These are phyloP conservation scores for Yponomeuta malinellus DNA, from an alignment of 2,888 invertebrate species.

Conservation along the genomic window DNA sequence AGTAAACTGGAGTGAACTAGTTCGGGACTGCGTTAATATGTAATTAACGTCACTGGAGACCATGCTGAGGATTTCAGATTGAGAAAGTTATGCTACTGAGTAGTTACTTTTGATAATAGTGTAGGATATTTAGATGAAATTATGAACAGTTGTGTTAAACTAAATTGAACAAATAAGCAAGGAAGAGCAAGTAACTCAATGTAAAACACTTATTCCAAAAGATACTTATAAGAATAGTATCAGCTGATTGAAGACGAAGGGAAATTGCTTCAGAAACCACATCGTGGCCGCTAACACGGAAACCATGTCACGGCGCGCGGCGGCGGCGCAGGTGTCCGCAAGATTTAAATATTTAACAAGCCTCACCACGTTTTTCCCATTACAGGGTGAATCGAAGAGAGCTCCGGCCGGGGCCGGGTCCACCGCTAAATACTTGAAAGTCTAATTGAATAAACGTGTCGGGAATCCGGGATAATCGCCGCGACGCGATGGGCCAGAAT, in stretches of 20 bases:
- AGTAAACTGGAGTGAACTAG: not conserved
- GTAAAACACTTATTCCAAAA: no score
- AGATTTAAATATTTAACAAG: slow-evolving; percentile 29
- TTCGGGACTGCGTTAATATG: not conserved
- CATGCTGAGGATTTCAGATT: not conserved
- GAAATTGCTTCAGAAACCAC: no score
- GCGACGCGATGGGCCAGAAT: slow-evolving; percentile 19
- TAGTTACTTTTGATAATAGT: no score
- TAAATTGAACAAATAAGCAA: no score
- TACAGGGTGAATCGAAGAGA: slow-evolving; percentile 15
- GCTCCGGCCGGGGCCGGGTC: slow-evolving; percentile 18
- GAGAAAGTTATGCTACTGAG: no score
- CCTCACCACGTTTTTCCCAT: slow-evolving; percentile 31
- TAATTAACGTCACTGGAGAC: not conserved
- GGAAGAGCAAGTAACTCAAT: no score
- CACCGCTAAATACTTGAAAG: slow-evolving; percentile 49
- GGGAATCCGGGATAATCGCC: slow-evolving; percentile 43
- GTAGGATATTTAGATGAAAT: no score
- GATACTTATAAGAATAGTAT: no score
- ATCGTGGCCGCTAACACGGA: not conserved
- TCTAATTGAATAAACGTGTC: slow-evolving; percentile 64
- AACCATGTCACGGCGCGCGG: not conserved
- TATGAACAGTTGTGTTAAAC: no score
- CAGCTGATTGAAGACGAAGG: no score
- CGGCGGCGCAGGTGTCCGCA: slow-evolving; percentile 2